These are phyloP conservation scores for Drosophila funebris DNA, from an alignment of 1,140 invertebrate genomes.

Conservation along the genomic window DNA sequence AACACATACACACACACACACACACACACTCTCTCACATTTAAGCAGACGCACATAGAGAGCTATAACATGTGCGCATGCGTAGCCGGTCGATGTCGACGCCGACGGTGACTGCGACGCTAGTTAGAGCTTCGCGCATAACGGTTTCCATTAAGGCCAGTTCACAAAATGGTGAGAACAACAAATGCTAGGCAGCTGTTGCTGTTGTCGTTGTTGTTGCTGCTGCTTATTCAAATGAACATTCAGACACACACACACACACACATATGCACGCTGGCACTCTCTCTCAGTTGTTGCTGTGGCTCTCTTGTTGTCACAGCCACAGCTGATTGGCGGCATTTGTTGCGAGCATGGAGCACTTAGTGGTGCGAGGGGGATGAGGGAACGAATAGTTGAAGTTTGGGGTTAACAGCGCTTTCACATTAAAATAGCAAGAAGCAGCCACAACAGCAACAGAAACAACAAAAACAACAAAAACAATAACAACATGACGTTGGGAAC, in stretches of 20 bases:
- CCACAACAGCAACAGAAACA: constrained; percentile 51
- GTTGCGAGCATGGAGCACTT: constrained; percentile 15
- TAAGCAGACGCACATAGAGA: constrained; percentile 14
- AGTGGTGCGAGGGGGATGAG: neutral
- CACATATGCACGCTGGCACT: constrained; percentile 14
- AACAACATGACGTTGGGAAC: constrained; percentile 9
- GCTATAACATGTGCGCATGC: constrained; percentile 73
- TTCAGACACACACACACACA: constrained; percentile 29
- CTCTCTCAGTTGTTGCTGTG: constrained; percentile 21
- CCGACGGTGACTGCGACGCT: constrained; percentile 25
- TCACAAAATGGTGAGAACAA: constrained; percentile 63
- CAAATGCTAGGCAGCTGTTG: constrained; percentile 57
- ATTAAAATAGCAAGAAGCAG: constrained; percentile 81
- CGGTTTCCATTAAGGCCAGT: constrained; percentile 83
- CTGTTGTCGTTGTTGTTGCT: constrained; percentile 13
- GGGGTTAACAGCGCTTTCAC: constrained; percentile 78
- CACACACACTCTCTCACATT: constrained; percentile 7
- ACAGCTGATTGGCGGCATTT: constrained; percentile 78
- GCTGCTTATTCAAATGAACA: constrained; percentile 77
- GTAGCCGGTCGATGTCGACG: constrained; percentile 50
- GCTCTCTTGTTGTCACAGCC: constrained; percentile 55
- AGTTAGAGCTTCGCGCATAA: constrained; percentile 67
- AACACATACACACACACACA: constrained; percentile 16
- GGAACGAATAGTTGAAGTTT: constrained; percentile 32
- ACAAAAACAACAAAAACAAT: constrained; percentile 4